Evolutionary conservation across 2,888 invertebrate genomes (phyloP).

Genomic region (Philopedon plagiatum): DNA sequence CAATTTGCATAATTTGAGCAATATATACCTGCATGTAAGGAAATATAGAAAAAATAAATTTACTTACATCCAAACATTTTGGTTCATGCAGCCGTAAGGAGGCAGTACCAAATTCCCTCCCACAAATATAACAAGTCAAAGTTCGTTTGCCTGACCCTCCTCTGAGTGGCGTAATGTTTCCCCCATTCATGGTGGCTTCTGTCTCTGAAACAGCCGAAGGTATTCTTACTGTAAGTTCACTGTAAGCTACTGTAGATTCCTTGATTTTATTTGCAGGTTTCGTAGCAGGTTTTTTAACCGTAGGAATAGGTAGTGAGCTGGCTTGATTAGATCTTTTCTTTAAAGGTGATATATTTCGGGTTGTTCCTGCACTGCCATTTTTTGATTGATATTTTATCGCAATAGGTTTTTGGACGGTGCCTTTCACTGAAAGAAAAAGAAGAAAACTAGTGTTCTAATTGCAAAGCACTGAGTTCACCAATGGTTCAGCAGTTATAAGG

Average conservation of each 20-base stretch:
- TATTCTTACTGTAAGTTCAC: not conserved
- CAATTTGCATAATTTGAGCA: too few relatives aligned
- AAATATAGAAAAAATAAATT: too few relatives aligned
- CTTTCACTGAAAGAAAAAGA: slow-evolving; percentile 63
- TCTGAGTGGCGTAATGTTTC: slow-evolving; percentile 26
- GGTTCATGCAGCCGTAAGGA: slow-evolving; percentile 78
- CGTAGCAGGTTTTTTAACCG: slow-evolving; percentile 10
- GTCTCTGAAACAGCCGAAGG: slow-evolving; percentile 8
- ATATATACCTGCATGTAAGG: too few relatives aligned
- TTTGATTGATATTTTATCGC: slow-evolving; percentile 69
- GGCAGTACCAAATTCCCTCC: slow-evolving; percentile 77
- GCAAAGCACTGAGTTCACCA: too few relatives aligned
- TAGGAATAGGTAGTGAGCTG: slow-evolving; percentile 12
- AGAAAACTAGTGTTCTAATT: too few relatives aligned
- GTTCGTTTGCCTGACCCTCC: slow-evolving; percentile 60
- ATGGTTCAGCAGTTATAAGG: too few relatives aligned
- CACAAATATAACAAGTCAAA: slow-evolving; percentile 76
- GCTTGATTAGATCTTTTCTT: slow-evolving; percentile 25
- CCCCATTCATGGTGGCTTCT: slow-evolving; percentile 27
- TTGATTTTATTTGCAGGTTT: not conserved
- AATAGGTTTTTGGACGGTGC: slow-evolving; percentile 71
- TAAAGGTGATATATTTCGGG: slow-evolving; percentile 41
- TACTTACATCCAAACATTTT: slow-evolving; percentile 74
- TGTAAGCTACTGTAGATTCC: not conserved
- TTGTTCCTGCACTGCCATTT: slow-evolving; percentile 50